Evolutionary conservation across 2,797 vertebrate species (phyloP), one percentile per base, ranked within the genome.

Genomic region (Anomalospiza imberbis): DNA sequence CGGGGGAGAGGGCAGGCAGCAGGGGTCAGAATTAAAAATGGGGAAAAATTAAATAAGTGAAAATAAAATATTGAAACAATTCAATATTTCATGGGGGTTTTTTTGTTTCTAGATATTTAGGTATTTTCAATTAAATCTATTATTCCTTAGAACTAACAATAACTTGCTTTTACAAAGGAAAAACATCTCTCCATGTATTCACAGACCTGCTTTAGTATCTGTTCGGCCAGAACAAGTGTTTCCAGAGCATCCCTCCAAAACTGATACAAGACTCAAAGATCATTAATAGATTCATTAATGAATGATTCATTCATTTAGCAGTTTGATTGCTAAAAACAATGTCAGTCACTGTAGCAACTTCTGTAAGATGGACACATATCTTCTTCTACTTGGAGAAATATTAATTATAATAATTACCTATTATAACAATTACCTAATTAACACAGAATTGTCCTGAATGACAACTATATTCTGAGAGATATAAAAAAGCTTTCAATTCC

Each of bases 11-110:
- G 7, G 3, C 5, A 4, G 10, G 24, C 17, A 38, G n/a, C 26
- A 65, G 8, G 16, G 10, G 17, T 29, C 14, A 58, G 31, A 76
- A 80, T 17, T 57, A 13, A 34, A 82, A 68, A 8, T 0, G 1
- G 12, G 12, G n/a, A 3, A 51, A 83, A 62, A 66, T 12, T 6
- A n/a, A 58, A 12, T 2, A 28, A 36, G 3, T 38, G 40, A 40
- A 40, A 40, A 40, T 40, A 13, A 40, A 40, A 40, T 40, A 40
- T 40, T 72, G 21, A 72, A 89, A 73, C 5, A 70, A 48, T 26
- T 12, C 2, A 24, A 1, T 18, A 29, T 32, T 67, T 77, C 2
- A 5, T 19, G 3, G n/a, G n/a, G n/a, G n/a, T 0, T 1, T 10
- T 66, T 60, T 66, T 40, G 2, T 48, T 91, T 72, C 83, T 48